Percentiles rank a stretch among this genome's conserved stretches.
Conservation (phyloP, 2,797 vertebrate species). For the Halcyon leucocephala region DNA sequence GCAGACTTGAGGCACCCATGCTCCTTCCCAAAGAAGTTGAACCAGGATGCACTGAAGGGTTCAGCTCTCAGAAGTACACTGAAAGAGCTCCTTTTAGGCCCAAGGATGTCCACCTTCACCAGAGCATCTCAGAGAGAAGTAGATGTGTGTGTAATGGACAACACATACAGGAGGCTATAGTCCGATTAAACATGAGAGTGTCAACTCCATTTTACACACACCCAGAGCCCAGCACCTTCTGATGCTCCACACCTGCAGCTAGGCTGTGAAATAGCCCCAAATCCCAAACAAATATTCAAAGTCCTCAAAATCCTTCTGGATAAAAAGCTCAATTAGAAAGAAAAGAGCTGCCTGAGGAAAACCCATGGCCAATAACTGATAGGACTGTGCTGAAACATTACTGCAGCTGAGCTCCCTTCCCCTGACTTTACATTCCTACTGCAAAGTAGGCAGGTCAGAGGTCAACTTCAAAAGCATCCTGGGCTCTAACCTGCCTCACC, state of each 20-base stretch:
- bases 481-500: background rate
- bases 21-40: background rate
- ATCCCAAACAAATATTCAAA: background rate
- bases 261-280: background rate
- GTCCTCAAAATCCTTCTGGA: background rate
- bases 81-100: background rate
- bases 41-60: background rate
- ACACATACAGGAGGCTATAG: fast-evolving
- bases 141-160: background rate
- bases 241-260: background rate
- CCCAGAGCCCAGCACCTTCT: background rate
- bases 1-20: background rate
- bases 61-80: background rate
- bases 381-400: background rate
- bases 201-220: background rate
- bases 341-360: background rate
- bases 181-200: background rate
- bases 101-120: background rate
- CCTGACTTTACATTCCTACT: background rate
- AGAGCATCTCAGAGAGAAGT: background rate
- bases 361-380: background rate
- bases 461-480: background rate
- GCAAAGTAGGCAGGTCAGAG: background rate
- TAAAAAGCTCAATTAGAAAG: background rate
- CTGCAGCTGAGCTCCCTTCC: background rate